These are phyloP conservation scores for Helleia helle DNA, from an alignment of 2,888 invertebrate species.

Conservation along the genomic window DNA sequence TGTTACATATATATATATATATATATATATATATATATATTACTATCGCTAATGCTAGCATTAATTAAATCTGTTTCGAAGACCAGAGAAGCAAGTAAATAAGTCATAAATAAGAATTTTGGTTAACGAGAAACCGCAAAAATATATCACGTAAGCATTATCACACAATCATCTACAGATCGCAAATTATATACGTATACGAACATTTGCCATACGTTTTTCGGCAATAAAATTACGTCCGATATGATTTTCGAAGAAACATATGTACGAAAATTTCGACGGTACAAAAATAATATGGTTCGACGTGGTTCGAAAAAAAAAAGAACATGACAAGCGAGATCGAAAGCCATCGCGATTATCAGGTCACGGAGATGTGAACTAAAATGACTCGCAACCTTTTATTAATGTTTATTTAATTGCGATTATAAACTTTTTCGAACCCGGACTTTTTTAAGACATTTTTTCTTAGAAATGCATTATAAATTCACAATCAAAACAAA, in stretches of 20 bases:
- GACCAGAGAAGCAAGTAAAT: too few relatives aligned
- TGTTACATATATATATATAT: too few relatives aligned
- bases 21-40: too few relatives aligned
- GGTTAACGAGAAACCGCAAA: neutral
- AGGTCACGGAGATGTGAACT: neutral
- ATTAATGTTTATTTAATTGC: constrained; percentile 7
- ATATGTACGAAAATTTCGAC: constrained; percentile 24
- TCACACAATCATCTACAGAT: constrained; percentile 2
- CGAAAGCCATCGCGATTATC: constrained; percentile 12
- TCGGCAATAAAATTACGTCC: constrained; percentile 18
- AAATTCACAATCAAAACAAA: too few relatives aligned
- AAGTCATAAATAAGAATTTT: too few relatives aligned
- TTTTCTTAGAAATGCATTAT: too few relatives aligned
- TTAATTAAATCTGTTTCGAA: too few relatives aligned
- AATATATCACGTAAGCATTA: neutral
- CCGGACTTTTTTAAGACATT: too few relatives aligned
- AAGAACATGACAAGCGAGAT: constrained; percentile 16
- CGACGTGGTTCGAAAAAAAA: constrained; percentile 6
- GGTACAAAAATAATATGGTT: constrained; percentile 23
- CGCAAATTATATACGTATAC: neutral
- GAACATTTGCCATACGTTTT: constrained; percentile 15
- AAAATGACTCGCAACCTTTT: neutral
- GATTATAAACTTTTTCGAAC: too few relatives aligned
- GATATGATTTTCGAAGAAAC: constrained; percentile 24
- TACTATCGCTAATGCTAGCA: too few relatives aligned